Conservation (phyloP, 2,113 vertebrate species). For the Orthonyx spaldingii region DNA sequence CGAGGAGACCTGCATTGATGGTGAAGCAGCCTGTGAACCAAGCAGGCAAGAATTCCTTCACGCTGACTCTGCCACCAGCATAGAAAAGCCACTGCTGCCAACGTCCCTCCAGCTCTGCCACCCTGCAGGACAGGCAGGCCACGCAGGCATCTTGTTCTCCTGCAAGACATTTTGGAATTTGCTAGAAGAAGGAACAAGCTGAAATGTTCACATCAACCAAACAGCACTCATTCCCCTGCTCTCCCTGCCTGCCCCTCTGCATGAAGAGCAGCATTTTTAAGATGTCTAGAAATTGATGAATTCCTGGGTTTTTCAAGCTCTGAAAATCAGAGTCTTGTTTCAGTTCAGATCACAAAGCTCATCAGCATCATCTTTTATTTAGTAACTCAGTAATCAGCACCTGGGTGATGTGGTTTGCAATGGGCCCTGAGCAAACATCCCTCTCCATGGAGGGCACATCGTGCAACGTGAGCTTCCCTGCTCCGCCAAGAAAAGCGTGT, state of each 20-base stretch:
- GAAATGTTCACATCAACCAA: background rate
- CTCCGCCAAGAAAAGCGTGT: background rate
- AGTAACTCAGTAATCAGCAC: background rate
- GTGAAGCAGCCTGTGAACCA: background rate
- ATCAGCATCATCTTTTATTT: background rate
- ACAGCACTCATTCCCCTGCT: background rate
- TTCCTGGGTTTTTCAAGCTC: background rate
- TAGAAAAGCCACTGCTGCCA: background rate
- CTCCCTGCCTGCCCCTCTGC: background rate
- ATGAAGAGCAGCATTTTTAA: background rate
- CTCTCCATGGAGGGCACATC: background rate
- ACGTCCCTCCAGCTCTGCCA: background rate
- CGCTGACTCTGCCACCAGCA: background rate
- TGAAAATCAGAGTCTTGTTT: background rate
- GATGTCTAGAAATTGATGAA: background rate
- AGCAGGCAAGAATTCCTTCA: background rate
- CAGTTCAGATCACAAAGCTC: background rate
- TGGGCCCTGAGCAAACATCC: background rate
- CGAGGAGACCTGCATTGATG: background rate
- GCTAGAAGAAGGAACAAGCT: background rate
- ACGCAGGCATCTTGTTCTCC: background rate
- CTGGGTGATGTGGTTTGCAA: background rate
- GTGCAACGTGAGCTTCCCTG: background rate
- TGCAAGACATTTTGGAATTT: background rate
- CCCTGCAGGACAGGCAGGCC: background rate